These are phyloP conservation scores for Aleiodes leptofemur DNA, from an alignment of 2,888 invertebrate genomes.

Conservation along the genomic window DNA sequence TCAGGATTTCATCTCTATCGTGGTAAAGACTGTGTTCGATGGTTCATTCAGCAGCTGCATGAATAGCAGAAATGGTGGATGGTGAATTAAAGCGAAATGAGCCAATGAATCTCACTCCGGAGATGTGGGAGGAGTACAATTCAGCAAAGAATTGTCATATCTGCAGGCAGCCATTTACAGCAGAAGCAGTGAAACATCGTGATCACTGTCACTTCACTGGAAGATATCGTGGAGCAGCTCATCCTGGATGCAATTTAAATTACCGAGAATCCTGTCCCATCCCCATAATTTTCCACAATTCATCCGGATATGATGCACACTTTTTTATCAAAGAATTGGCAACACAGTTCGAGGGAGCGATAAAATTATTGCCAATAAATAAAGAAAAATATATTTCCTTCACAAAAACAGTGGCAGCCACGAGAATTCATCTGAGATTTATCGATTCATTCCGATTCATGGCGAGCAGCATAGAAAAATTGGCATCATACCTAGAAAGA, in stretches of 20 bases:
- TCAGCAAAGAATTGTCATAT: no score
- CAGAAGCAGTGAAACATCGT: background rate
- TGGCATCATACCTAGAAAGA: background rate
- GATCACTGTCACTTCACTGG: background rate
- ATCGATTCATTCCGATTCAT: conserved; percentile 11
- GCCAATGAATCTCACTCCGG: background rate
- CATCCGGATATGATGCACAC: background rate
- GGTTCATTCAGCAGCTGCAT: no score
- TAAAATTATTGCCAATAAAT: background rate
- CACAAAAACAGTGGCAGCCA: background rate
- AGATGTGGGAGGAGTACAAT: background rate
- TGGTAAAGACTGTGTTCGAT: no score
- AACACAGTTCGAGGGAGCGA: background rate
- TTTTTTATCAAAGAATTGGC: no score
- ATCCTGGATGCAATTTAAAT: no score
- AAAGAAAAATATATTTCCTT: background rate
- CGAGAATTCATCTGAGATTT: background rate
- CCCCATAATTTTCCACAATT: background rate
- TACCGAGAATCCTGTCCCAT: no score
- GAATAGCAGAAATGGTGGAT: no score
- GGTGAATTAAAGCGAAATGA: background rate
- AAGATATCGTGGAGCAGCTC: background rate
- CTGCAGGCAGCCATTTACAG: background rate
- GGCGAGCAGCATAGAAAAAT: conserved; percentile 2
- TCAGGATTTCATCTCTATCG: no score